These are phyloP conservation scores for Melanotus villosus DNA, from an alignment of 2,888 invertebrate species.

Conservation along the genomic window DNA sequence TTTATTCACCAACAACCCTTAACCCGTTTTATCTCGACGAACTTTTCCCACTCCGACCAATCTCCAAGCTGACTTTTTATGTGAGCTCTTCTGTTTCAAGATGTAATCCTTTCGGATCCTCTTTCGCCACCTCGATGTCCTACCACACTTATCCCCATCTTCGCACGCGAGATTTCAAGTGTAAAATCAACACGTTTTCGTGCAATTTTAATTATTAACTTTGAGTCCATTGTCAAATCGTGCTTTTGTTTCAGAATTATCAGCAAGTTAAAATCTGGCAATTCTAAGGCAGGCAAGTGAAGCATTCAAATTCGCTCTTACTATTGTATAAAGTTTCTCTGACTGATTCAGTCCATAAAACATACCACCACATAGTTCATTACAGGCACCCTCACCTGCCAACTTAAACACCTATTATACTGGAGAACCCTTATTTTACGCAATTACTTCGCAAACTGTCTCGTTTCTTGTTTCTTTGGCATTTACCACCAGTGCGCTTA, in stretches of 20 bases:
- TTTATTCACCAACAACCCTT: constrained; percentile 18
- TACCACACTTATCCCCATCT: background rate
- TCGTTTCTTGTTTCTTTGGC: no score
- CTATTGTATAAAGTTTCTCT: background rate
- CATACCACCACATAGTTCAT: background rate
- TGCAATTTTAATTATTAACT: background rate
- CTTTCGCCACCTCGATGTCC: background rate
- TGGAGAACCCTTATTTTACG: background rate
- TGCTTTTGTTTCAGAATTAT: background rate
- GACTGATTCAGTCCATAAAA: constrained; percentile 1
- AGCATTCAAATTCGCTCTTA: no score
- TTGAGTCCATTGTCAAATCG: background rate
- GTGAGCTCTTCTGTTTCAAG: constrained; percentile 19
- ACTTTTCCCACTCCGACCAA: constrained; percentile 18
- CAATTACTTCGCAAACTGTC: background rate
- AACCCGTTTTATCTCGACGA: constrained; percentile 22
- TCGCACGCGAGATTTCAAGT: background rate
- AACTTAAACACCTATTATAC: background rate
- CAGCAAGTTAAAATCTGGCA: background rate
- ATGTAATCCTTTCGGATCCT: constrained; percentile 20
- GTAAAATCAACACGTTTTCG: background rate
- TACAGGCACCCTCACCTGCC: background rate
- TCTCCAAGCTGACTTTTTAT: constrained; percentile 30
- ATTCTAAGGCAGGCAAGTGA: background rate
- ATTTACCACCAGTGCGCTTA: no score